Evolutionary conservation across 2,797 vertebrate genomes (phyloP).

Genomic region (Thalassophryne amazonica): DNA sequence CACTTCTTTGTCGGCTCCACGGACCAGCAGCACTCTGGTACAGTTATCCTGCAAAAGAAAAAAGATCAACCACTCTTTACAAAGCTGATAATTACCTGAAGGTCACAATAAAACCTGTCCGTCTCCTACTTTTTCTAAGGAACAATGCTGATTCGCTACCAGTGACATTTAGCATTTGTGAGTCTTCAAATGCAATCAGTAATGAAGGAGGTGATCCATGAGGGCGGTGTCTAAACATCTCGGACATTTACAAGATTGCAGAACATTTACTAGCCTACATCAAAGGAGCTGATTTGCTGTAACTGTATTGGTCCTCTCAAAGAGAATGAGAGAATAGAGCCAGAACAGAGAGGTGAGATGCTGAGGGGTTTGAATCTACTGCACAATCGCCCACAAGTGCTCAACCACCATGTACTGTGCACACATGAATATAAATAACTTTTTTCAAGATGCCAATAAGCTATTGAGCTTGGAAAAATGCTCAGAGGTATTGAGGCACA

Average conservation of each 20-base stretch:
- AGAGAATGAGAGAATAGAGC: constrained; percentile 13
- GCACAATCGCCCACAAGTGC: constrained; percentile 75
- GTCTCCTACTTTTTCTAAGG: constrained; percentile 36
- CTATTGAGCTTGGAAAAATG: constrained; percentile 47
- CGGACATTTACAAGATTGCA: background rate
- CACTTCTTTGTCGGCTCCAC: constrained; percentile 90
- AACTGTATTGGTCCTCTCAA: constrained; percentile 53
- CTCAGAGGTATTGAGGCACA: constrained; percentile 33
- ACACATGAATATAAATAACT: constrained; percentile 55
- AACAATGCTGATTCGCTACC: constrained; percentile 16
- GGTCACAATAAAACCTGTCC: background rate
- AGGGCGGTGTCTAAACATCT: constrained; percentile 3
- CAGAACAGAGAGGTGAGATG: constrained; percentile 54
- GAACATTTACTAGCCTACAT: constrained; percentile 37
- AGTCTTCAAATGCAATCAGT: constrained; percentile 17
- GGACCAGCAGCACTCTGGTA: constrained; percentile 88
- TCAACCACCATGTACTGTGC: constrained; percentile 64
- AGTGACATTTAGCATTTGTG: constrained; percentile 1
- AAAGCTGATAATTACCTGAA: background rate
- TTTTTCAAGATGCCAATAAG: constrained; percentile 60
- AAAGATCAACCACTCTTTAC: background rate
- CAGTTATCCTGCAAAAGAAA: constrained; percentile 85
- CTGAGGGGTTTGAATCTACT: constrained; percentile 69
- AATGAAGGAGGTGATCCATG: constrained; percentile 11
- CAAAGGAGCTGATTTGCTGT: constrained; percentile 29